Percentiles rank a stretch among this genome's conserved stretches.
These are phyloP conservation scores for Caenorhabditis drosophilae DNA, from an alignment of 2,888 invertebrate genomes.

Conservation along the genomic window DNA sequence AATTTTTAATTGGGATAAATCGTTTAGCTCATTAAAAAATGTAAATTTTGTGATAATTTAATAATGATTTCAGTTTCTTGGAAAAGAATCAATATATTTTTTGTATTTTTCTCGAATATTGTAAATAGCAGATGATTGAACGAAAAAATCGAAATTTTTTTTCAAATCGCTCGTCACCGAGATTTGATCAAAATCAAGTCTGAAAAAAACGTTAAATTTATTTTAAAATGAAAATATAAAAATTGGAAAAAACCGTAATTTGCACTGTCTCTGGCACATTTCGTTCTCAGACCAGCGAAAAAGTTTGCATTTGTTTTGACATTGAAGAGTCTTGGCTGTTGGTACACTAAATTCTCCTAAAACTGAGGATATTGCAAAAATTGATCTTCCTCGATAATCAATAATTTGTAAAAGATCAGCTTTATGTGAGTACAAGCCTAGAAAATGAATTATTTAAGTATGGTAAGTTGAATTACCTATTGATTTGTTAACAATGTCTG, in stretches of 20 bases:
- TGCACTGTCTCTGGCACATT: constrained; percentile 37
- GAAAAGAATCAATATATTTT: constrained; percentile 11
- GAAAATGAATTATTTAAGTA: background rate
- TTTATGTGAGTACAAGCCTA: constrained; percentile 40
- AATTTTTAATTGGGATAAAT: too few relatives aligned
- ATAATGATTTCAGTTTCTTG: background rate
- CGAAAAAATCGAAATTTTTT: constrained; percentile 40
- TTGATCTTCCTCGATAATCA: constrained; percentile 27
- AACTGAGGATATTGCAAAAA: constrained; percentile 42
- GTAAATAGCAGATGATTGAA: constrained; percentile 30
- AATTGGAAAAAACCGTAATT: constrained; percentile 18
- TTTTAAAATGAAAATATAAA: background rate
- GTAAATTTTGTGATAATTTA: too few relatives aligned
- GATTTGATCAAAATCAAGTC: constrained; percentile 31
- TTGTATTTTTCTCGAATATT: constrained; percentile 43
- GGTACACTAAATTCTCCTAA: constrained; percentile 35
- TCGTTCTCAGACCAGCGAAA: constrained; percentile 33
- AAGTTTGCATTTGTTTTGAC: constrained; percentile 28
- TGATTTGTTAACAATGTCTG: constrained; percentile 19
- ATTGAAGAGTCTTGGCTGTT: constrained; percentile 17
- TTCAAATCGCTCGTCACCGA: constrained; percentile 36
- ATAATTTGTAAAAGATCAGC: constrained; percentile 44
- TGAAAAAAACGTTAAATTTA: background rate
- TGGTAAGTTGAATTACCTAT: constrained; percentile 12
- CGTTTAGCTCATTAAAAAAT: too few relatives aligned